Evolutionary conservation across 2,113 vertebrate species (phyloP), one percentile per base, ranked within the genome.

Genomic region (Anolis carolinensis): DNA sequence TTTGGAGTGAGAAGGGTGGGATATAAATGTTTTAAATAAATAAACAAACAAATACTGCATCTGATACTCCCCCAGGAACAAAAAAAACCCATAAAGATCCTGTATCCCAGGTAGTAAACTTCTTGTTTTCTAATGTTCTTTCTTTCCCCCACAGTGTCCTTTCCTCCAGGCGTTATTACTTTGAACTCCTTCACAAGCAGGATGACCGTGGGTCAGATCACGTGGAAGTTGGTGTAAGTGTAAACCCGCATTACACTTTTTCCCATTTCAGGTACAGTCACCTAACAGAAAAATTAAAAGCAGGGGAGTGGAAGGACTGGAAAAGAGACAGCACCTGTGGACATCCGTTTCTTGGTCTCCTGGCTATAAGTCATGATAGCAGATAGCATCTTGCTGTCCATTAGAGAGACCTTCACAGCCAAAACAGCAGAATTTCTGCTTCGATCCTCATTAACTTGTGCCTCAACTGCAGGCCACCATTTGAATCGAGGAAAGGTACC

Each of bases 181-280:
- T 99, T 0, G 99, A 99, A 96, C 95, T 99, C 90, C 98, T 99
- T 62, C 98, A 99, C 96, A 99, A 99, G 88, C 99, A 99, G 74
- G 98, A 99, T 0, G 98, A 99, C 96, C 97, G 95, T 23, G 99
- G 99, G 78, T 99, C 98, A 0, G 99, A 99, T 96, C 99, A 99
- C 0, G 98, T 99, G 92, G 99, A 99, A 95, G 98, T 99, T 39
- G 99, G 98, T 50, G 99, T 99, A 96, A 98, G 98, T 97, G 16
- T 59, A 44, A 20, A 62, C 25, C 55, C 55, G 10, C 21, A 1
- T 7, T 67, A 1, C 59, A 78, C 21, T 48, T 67, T 81, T 59
- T 73, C 27, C 36, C n/a, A 6, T 21, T 44, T 50, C 78, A 79
- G 79, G 8, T 65, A 81, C 23, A 81, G 27, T 25, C 10, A 36